Base-by-base conservation (phyloP, 2,113 vertebrate species). In the Holacanthus passer region DNA sequence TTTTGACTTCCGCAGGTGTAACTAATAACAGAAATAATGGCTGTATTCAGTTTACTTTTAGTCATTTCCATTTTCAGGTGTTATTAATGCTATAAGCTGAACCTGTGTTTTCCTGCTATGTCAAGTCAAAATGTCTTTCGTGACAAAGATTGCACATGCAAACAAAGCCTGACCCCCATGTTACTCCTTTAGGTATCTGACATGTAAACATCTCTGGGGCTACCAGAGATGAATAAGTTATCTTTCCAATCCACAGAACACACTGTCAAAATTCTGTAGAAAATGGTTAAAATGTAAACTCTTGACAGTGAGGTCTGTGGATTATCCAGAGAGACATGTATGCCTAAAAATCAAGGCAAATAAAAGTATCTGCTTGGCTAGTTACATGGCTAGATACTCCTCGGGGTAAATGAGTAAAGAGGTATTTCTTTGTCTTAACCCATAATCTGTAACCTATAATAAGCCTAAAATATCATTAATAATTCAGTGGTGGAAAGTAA, bases 91-190 rank as follows among this genome's bases (percentile, higher is more conserved):
- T 29, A 5, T 12, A 13, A 17, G 17, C 27, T 35, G 35, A 20
- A 37, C 5, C 35, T 37, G 35, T 43, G 20, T 43, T 32, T 39
- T 35, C 16, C 22, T 50, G 10, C 3, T 63, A 39, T 17, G 4
- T 37, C 35, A 37, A 37, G 53, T 63, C 77, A 77, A 65, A 79
- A 86, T 71, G 81, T 73, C 39, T 22, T 70, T 24, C 8, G 29
- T 47, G 29, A 39, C 20, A 71, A 70, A 81, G 11, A 65, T 1
- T 17, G 35, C 64, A 66, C 12, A 67, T 20, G 37, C 5, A 3
- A 48, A 39, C 7, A 47, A 39, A 67, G 27, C 35, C 12, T 73
- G 79, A 72, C 71, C 47, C 2, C 64, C 11, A 24, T 75, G 65
- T 79, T 84, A 62, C 76, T 76, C 79, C 58, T 62, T 17, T 14